These are phyloP conservation scores for Brachyrhaphis roseni DNA, from an alignment of 2,797 vertebrate species.

Conservation along the genomic window DNA sequence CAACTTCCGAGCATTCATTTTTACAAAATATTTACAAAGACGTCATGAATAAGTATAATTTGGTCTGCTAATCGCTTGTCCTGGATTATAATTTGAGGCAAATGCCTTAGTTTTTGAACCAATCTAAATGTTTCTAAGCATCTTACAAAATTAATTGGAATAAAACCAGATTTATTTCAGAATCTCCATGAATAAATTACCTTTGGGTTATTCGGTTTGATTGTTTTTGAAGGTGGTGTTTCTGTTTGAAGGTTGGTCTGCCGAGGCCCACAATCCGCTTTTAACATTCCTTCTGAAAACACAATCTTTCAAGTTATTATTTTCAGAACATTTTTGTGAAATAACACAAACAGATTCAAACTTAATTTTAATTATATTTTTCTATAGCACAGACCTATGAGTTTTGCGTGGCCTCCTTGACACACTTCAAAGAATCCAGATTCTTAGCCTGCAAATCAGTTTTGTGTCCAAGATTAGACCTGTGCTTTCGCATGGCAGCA, in stretches of 20 bases:
- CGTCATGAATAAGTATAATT: too few relatives aligned
- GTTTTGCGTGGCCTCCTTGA: constrained; percentile 25
- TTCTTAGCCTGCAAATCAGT: constrained; percentile 50
- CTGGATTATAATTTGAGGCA: not conserved
- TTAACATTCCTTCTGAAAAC: constrained; percentile 25
- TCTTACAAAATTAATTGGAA: not conserved
- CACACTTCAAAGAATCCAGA: constrained; percentile 37
- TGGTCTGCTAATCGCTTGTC: not conserved
- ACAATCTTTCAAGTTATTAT: constrained; percentile 7
- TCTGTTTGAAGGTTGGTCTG: constrained; percentile 30
- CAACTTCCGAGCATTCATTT: not conserved
- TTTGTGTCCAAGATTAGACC: constrained; percentile 48
- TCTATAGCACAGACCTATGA: constrained; percentile 27
- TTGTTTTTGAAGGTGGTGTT: constrained; percentile 1
- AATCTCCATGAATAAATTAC: not conserved
- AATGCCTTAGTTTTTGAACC: not conserved
- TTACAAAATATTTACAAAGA: not conserved
- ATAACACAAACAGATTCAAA: constrained; percentile 14
- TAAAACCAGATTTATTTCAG: not conserved
- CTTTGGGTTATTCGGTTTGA: not conserved
- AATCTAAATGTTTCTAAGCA: not conserved
- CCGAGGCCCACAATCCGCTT: constrained; percentile 12
- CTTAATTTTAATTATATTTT: constrained; percentile 11
- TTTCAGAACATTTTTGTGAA: constrained; percentile 16
- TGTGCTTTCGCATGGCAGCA: constrained; percentile 20